Evolutionary conservation across 2,797 vertebrate species (phyloP).

Genomic region (Sphenopsis melanotis): DNA sequence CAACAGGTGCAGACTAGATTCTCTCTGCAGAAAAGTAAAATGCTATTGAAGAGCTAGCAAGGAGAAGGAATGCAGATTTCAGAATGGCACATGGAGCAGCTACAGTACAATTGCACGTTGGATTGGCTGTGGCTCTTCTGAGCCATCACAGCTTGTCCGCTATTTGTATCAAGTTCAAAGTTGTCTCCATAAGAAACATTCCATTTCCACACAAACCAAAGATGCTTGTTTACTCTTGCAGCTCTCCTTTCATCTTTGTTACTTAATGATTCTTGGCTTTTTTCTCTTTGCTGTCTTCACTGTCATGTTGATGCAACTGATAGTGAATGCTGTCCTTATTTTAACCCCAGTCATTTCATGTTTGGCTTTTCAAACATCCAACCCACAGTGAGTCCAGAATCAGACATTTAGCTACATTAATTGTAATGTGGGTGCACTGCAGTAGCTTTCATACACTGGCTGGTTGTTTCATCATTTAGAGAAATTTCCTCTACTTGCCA

Average conservation of each 20-base stretch:
- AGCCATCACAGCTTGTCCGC: not conserved
- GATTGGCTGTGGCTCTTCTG: not conserved
- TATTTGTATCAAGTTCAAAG: not conserved
- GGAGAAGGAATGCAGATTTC: not conserved
- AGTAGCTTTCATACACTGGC: not conserved
- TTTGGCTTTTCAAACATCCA: not conserved
- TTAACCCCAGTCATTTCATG: not conserved
- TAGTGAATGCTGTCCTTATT: not conserved
- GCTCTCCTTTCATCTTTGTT: not conserved
- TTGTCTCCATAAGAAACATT: not conserved
- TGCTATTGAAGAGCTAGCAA: not conserved
- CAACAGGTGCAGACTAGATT: not conserved
- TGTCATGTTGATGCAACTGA: not conserved
- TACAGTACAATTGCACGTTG: not conserved
- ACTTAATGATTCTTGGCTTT: constrained; percentile 1
- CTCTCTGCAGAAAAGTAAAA: not conserved
- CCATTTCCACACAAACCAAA: not conserved
- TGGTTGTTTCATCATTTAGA: not conserved
- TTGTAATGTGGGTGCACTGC: not conserved
- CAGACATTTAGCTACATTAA: not conserved
- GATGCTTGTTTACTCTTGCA: not conserved
- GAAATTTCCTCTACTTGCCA: not conserved
- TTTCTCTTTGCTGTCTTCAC: not conserved
- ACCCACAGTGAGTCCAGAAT: not conserved
- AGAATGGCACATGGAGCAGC: not conserved